phyloP scores from a whole-genome alignment of 2,797 vertebrate species.

The Eospalax fontanierii region DNA sequence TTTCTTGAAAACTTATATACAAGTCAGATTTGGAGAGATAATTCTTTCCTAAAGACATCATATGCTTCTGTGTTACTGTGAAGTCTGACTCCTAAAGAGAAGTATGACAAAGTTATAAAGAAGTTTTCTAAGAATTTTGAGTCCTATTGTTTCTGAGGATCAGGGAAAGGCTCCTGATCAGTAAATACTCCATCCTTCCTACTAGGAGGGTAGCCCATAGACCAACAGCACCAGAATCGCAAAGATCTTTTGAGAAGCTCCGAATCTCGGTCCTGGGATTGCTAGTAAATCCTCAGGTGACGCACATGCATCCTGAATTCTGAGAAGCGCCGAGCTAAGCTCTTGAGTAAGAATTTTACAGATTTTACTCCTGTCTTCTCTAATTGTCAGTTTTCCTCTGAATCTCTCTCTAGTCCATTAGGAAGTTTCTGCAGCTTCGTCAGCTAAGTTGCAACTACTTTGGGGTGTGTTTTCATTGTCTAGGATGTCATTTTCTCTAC shows the following conservation, averaged over 20 bases:
- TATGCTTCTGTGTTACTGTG: background rate
- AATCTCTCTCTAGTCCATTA: background rate
- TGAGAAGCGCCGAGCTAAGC: constrained; percentile 14
- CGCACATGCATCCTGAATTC: background rate
- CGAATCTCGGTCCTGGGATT: background rate
- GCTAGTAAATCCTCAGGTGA: background rate
- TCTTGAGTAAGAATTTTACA: constrained; percentile 7
- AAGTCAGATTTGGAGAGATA: constrained; percentile 24
- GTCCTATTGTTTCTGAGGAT: constrained; percentile 14
- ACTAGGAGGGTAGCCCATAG: background rate
- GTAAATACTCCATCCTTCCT: background rate
- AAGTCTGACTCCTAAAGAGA: background rate
- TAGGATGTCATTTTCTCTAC: background rate
- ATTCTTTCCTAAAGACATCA: background rate
- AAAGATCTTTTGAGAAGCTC: background rate
- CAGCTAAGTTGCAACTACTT: constrained; percentile 37
- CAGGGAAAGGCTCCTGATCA: background rate
- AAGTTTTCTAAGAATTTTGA: constrained; percentile 23
- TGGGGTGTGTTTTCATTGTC: constrained; percentile 5
- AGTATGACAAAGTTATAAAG: background rate
- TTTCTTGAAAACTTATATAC: background rate
- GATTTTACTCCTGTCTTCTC: background rate
- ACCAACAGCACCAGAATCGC: background rate
- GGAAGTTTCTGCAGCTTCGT: constrained; percentile 4
- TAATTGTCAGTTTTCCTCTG: background rate